Evolutionary conservation across 2,797 vertebrate genomes (phyloP).

Genomic region (Vireo griseus): DNA sequence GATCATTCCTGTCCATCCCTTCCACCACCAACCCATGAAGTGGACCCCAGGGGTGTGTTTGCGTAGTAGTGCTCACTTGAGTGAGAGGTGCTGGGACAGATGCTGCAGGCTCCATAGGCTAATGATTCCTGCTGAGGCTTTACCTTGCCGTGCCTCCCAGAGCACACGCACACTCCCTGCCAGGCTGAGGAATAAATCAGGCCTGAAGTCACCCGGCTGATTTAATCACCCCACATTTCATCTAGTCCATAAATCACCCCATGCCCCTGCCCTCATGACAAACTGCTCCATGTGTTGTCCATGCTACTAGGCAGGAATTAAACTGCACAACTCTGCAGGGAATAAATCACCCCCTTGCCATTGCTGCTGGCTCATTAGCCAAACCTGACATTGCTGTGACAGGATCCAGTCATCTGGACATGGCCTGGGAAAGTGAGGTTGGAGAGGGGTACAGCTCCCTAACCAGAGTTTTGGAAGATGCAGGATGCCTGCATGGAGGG

Average conservation of each 20-base stretch:
- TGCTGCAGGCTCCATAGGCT: neutral
- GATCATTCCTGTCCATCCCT: neutral
- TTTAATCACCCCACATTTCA: constrained; percentile 46
- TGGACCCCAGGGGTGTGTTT: neutral
- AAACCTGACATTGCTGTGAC: neutral
- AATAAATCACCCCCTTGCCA: neutral
- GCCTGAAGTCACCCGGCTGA: neutral
- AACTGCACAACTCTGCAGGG: neutral
- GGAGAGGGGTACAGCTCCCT: neutral
- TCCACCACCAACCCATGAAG: neutral
- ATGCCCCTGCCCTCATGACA: neutral
- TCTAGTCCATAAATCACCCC: constrained; percentile 18
- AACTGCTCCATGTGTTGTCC: constrained; percentile 3
- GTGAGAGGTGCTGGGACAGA: neutral
- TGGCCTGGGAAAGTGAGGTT: neutral
- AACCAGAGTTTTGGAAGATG: neutral
- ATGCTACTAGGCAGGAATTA: neutral
- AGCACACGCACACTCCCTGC: fast-evolving
- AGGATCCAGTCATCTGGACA: neutral
- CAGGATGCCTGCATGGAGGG: neutral
- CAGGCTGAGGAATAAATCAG: constrained; percentile 22
- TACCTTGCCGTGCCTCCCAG: neutral
- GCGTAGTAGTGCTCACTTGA: neutral
- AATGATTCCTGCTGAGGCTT: neutral
- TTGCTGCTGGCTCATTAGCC: neutral